Conservation (phyloP, 2,888 invertebrate species). For the Perdita meconis region DNA sequence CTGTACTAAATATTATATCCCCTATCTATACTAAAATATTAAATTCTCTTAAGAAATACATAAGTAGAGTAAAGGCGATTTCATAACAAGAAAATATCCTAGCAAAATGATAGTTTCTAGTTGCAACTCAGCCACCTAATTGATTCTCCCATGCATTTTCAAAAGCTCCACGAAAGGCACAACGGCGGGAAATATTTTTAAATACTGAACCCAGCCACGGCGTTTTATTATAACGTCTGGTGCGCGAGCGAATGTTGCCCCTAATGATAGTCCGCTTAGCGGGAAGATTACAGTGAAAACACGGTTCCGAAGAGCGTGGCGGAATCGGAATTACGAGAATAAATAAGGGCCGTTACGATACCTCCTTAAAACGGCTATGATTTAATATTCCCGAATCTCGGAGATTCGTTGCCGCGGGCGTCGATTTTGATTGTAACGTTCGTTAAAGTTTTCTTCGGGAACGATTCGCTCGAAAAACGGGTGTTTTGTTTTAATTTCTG, state of each 20-base stretch:
- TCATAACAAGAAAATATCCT: too few relatives aligned
- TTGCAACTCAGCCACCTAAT: too few relatives aligned
- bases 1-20: too few relatives aligned
- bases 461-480: not conserved
- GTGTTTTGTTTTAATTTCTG: slow-evolving; percentile 20
- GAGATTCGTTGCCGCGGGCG: slow-evolving; percentile 56
- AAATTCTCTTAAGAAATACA: too few relatives aligned
- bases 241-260: slow-evolving; percentile 19
- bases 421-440: slow-evolving; percentile 40
- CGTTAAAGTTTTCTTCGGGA: slow-evolving; percentile 26
- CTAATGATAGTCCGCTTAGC: slow-evolving; percentile 38
- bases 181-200: slow-evolving; percentile 25
- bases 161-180: not conserved
- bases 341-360: slow-evolving; percentile 44
- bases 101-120: too few relatives aligned
- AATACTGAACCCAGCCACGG: not conserved
- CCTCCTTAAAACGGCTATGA: slow-evolving; percentile 56
- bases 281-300: slow-evolving; percentile 41
- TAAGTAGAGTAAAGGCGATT: too few relatives aligned
- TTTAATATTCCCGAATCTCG: slow-evolving; percentile 60
- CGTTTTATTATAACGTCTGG: slow-evolving; percentile 36
- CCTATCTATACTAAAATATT: too few relatives aligned
- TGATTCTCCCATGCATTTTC: too few relatives aligned
- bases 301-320: not conserved
- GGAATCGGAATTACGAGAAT: slow-evolving; percentile 49